Conservation (phyloP, 2,888 invertebrate species). For the Ochropacha duplaris region DNA sequence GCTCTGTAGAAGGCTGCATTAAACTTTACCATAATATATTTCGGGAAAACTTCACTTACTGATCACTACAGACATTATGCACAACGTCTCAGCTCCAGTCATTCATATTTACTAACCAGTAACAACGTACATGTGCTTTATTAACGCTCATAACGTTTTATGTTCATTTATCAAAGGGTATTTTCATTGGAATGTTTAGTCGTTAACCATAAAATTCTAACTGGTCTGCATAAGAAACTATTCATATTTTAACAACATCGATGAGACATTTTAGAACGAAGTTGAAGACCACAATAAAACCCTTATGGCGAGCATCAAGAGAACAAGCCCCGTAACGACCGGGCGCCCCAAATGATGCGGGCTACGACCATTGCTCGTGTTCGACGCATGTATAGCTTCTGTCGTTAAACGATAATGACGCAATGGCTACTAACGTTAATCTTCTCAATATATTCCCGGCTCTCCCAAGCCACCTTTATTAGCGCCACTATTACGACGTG, state of each 20-base stretch:
- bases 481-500: slow-evolving; percentile 42
- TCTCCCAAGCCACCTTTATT: slow-evolving; percentile 51
- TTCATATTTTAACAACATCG: slow-evolving; percentile 27
- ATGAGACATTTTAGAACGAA: slow-evolving; percentile 34
- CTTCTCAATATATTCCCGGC: slow-evolving; percentile 50
- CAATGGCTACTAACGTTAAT: slow-evolving; percentile 54
- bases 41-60: background rate
- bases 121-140: background rate
- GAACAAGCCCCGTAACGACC: slow-evolving; percentile 54
- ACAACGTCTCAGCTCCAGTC: background rate
- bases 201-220: background rate
- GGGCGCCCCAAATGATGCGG: slow-evolving; percentile 56
- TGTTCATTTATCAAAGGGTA: slow-evolving; percentile 1
- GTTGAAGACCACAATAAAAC: slow-evolving; percentile 56
- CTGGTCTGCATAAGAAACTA: slow-evolving; percentile 13
- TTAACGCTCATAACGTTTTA: background rate
- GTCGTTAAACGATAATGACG: slow-evolving; percentile 61
- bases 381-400: slow-evolving; percentile 42
- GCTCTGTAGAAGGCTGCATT: background rate
- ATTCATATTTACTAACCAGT: background rate
- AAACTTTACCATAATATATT: background rate
- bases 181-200: background rate
- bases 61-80: background rate
- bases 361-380: slow-evolving; percentile 51
- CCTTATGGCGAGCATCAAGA: slow-evolving; percentile 59